Conservation (phyloP, 1,140 invertebrate species). For the Dendrolimus kikuchii region DNA sequence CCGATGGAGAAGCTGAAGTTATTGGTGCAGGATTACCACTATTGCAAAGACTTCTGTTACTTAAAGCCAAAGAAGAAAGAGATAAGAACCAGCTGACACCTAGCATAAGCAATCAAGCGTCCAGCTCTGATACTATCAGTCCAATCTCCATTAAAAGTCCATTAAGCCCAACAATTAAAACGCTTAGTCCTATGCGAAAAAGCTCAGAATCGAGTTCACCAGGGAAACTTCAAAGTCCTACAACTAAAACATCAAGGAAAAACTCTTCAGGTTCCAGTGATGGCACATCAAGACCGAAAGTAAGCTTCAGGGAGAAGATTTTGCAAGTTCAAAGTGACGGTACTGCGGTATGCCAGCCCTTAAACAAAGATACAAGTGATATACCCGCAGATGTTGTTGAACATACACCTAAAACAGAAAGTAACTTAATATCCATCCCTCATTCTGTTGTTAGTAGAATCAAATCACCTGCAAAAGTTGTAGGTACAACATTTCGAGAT, state of each 20-base stretch:
- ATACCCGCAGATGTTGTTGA: conserved; percentile 58
- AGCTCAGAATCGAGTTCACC: conserved; percentile 64
- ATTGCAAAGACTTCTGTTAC: conserved; percentile 82
- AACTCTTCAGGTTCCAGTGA: conserved; percentile 69
- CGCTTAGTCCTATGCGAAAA: conserved; percentile 62
- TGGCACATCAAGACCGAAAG: conserved; percentile 59
- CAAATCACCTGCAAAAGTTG: conserved; percentile 66
- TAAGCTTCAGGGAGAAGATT: conserved; percentile 70
- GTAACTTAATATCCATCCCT: conserved; percentile 66
- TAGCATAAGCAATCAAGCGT: conserved; percentile 56
- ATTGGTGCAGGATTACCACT: conserved; percentile 83
- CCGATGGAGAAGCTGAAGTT: conserved; percentile 71
- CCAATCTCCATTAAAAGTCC: conserved; percentile 68
- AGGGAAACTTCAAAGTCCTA: conserved; percentile 64
- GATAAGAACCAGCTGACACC: conserved; percentile 69
- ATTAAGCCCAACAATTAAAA: conserved; percentile 66
- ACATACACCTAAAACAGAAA: conserved; percentile 61
- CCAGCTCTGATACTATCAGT: conserved; percentile 67
- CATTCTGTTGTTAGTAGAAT: conserved; percentile 70
- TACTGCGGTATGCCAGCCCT: conserved; percentile 58
- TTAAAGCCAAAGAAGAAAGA: conserved; percentile 86
- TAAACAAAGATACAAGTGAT: conserved; percentile 53
- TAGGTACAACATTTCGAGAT: conserved; percentile 62
- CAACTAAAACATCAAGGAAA: conserved; percentile 62
- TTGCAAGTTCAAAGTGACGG: conserved; percentile 68